These are phyloP conservation scores for Mythimna pallens DNA, from an alignment of 2,888 invertebrate species.

Conservation along the genomic window DNA sequence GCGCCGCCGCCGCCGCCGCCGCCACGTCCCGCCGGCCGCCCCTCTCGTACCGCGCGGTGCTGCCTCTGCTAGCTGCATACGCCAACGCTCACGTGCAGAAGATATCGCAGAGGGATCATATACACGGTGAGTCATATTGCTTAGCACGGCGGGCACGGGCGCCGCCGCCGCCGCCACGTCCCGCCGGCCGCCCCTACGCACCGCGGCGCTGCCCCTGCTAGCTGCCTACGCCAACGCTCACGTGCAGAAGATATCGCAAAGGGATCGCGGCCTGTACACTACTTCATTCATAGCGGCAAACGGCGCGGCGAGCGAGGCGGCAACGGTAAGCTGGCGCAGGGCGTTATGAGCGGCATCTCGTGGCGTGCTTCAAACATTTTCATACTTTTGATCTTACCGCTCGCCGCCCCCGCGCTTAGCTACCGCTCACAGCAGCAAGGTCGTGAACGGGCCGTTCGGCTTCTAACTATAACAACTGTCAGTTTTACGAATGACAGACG, in stretches of 20 bases:
- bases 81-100: slow-evolving; percentile 76
- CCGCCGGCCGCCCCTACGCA: slow-evolving; percentile 40
- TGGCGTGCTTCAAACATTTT: too few species aligned
- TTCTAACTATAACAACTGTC: too few species aligned
- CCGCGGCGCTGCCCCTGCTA: slow-evolving; percentile 75
- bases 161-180: slow-evolving; percentile 37
- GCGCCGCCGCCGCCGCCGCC: slow-evolving; percentile 46
- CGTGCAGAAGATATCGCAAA: slow-evolving; percentile 75
- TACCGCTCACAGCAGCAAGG: too few species aligned
- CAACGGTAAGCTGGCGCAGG: too few species aligned
- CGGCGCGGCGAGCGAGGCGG: too few species aligned
- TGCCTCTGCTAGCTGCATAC: slow-evolving; percentile 76
- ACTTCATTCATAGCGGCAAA: too few species aligned
- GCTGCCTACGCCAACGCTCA: slow-evolving; percentile 74
- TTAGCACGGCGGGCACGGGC: slow-evolving; percentile 52
- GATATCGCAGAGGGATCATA: slow-evolving; percentile 77
- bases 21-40: slow-evolving; percentile 40
- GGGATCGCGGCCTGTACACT: slow-evolving; percentile 68
- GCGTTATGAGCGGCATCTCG: too few species aligned
- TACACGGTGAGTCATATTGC: slow-evolving; percentile 81
- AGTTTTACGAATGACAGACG: too few species aligned
- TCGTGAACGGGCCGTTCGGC: too few species aligned
- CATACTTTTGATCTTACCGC: too few species aligned
- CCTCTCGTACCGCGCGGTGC: slow-evolving; percentile 64
- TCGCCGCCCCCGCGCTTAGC: too few species aligned